Evolutionary conservation across 1,140 invertebrate genomes (phyloP).

Genomic region (Dysdera silvatica): DNA sequence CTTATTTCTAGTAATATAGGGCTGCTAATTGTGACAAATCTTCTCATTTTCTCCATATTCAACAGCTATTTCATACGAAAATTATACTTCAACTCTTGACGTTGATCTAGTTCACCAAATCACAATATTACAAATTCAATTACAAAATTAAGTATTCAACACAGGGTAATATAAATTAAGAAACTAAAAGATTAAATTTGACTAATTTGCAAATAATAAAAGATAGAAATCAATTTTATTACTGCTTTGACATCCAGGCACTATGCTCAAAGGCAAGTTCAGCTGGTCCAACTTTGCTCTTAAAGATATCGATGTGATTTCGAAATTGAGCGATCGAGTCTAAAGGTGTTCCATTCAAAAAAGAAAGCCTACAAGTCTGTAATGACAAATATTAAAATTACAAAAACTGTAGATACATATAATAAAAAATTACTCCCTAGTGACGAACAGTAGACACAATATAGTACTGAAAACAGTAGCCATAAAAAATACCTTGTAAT

Average conservation of each 20-base stretch:
- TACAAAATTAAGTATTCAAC: background rate
- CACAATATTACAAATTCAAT: too few species aligned
- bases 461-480: background rate
- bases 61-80: too few species aligned
- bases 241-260: conserved; percentile 95
- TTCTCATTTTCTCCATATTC: too few species aligned
- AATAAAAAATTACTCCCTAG: too few species aligned
- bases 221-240: conserved; percentile 39
- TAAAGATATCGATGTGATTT: conserved; percentile 81
- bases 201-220: background rate
- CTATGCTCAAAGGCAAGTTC: conserved; percentile 89
- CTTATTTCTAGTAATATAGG: too few species aligned
- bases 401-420: too few species aligned
- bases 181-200: conserved; percentile 1
- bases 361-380: conserved; percentile 69
- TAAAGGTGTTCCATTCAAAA: conserved; percentile 74
- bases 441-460: too few species aligned
- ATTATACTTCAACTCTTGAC: too few species aligned
- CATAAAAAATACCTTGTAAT: conserved; percentile 67
- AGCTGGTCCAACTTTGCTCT: conserved; percentile 60
- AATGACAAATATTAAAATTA: conserved; percentile 19
- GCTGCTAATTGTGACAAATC: too few species aligned
- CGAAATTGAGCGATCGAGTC: conserved; percentile 91
- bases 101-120: too few species aligned
- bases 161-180: conserved; percentile 45